A percentile compares a stretch with the other conserved stretches of the same genome.
These are phyloP conservation scores for Ophion ventricosus DNA, from an alignment of 2,888 invertebrate genomes.

Conservation along the genomic window DNA sequence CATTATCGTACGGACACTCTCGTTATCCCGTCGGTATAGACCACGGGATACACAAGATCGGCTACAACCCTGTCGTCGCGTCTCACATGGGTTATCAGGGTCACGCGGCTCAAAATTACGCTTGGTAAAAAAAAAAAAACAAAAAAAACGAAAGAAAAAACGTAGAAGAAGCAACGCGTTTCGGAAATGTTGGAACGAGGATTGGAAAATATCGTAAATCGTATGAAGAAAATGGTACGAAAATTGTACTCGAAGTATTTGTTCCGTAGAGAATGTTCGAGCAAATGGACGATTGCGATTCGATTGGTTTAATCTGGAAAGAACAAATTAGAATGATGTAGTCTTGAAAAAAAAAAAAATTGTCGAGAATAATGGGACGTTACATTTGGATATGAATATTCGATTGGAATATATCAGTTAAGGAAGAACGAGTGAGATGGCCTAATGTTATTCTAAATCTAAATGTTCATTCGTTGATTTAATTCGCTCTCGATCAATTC, in stretches of 20 bases:
- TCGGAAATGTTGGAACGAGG: background rate
- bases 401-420: background rate
- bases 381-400: background rate
- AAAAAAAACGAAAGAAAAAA: background rate
- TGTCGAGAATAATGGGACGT: background rate
- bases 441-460: too few relatives aligned
- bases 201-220: background rate
- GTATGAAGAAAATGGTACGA: background rate
- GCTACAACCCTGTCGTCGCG: conserved; percentile 38
- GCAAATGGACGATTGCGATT: too few relatives aligned
- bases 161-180: background rate
- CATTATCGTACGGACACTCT: conserved; percentile 51
- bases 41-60: conserved; percentile 54
- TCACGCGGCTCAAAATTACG: conserved; percentile 54
- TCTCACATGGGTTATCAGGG: conserved; percentile 57
- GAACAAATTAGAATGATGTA: background rate
- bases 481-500: background rate
- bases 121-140: conserved; percentile 49
- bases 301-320: background rate
- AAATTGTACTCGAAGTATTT: too few relatives aligned
- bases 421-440: background rate
- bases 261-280: too few relatives aligned
- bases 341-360: background rate
- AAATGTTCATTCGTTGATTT: background rate
- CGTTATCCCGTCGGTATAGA: conserved; percentile 41